phyloP scores from a whole-genome alignment of 53 echinoderm and acorn worm genomes.

The Holothuria scabra region DNA sequence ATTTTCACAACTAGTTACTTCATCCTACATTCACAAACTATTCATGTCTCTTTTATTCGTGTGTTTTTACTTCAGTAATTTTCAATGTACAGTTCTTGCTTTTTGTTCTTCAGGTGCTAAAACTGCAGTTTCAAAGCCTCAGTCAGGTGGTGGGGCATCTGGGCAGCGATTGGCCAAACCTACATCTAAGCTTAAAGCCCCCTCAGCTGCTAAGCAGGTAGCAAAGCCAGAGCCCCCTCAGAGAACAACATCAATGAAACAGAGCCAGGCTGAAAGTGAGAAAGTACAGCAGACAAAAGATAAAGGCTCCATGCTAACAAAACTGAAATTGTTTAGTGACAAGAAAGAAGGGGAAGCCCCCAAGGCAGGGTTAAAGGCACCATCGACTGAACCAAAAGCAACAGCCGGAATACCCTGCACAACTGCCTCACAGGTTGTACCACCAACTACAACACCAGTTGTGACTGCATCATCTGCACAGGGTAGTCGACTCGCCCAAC shows the following conservation, averaged over 20 bases:
- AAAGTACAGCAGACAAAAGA: conserved; percentile 55
- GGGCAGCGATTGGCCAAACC: conserved; percentile 53
- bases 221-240: conserved; percentile 50
- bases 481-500: conserved; percentile 41
- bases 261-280: conserved; percentile 65
- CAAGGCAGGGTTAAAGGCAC: conserved; percentile 10
- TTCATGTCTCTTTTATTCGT: no score
- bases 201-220: conserved; percentile 24
- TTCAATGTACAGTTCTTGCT: not conserved
- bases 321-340: conserved; percentile 72
- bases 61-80: no score
- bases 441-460: conserved; percentile 45
- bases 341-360: conserved; percentile 62
- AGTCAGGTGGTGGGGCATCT: conserved; percentile 24
- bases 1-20: no score
- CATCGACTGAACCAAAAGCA: not conserved
- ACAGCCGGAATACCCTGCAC: not conserved
- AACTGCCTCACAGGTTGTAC: not conserved
- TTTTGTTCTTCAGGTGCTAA: conserved; percentile 2
- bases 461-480: conserved; percentile 52
- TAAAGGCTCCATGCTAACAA: conserved; percentile 93
- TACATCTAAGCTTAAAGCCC: conserved; percentile 53
- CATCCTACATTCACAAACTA: no score
- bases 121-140: conserved; percentile 2
- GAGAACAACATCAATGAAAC: conserved; percentile 40